Evolutionary conservation across 2,113 vertebrate species (phyloP).

Genomic region (Panurus biarmicus): DNA sequence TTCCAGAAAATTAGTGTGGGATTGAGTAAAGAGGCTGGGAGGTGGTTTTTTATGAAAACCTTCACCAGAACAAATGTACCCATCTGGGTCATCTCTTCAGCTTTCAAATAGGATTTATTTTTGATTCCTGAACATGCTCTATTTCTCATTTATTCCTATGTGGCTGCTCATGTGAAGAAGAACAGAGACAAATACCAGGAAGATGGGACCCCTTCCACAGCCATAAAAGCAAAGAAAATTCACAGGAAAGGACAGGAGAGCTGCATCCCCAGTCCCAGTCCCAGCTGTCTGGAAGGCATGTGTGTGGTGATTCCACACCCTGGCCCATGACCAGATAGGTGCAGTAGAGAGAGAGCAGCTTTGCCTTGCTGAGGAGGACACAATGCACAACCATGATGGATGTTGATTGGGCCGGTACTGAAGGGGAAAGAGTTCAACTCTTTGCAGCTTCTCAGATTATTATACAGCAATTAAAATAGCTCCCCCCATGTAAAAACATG

Average conservation of each 20-base stretch:
- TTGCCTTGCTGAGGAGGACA: not conserved
- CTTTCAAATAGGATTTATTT: not conserved
- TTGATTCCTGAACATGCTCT: not conserved
- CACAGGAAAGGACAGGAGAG: not conserved
- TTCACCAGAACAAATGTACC: not conserved
- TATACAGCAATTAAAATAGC: not conserved
- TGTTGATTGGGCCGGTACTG: not conserved
- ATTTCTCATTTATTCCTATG: constrained; percentile 3
- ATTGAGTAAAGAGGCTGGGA: not conserved
- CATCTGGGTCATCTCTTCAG: not conserved
- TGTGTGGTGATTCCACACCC: not conserved
- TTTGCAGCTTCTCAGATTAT: not conserved
- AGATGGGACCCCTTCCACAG: not conserved
- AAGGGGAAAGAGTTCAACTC: not conserved
- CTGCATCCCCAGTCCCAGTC: not conserved
- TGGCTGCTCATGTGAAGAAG: not conserved
- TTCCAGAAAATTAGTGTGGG: not conserved
- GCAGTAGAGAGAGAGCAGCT: not conserved
- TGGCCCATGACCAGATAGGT: not conserved
- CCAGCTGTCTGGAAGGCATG: fast-evolving
- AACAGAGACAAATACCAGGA: not conserved
- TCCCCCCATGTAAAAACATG: not conserved
- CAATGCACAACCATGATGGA: not conserved
- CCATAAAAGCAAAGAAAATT: not conserved
- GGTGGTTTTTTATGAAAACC: not conserved